Percentiles rank a stretch among this genome's conserved stretches.
These are phyloP conservation scores for Lutjanus campechanus DNA, from an alignment of 2,797 vertebrate genomes.

Conservation along the genomic window DNA sequence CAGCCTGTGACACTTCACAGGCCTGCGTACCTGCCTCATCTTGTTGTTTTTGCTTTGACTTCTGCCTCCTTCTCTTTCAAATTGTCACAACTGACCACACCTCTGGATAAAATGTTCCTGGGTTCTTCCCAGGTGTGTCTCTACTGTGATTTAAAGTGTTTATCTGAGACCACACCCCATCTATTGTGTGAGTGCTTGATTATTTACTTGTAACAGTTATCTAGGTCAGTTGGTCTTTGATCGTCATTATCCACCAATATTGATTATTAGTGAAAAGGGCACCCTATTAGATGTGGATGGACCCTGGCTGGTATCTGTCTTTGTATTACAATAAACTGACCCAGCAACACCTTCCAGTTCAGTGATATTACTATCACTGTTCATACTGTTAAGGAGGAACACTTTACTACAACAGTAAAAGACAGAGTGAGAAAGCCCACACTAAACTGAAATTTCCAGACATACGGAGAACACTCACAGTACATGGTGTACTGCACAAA, in stretches of 20 bases:
- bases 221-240: conserved; percentile 39
- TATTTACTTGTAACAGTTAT: conserved; percentile 36
- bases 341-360: conserved; percentile 1
- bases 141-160: conserved; percentile 20
- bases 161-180: conserved; percentile 32
- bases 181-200: conserved; percentile 28
- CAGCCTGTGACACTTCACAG: conserved; percentile 12
- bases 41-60: background rate
- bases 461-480: conserved; percentile 38
- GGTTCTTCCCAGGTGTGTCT: background rate
- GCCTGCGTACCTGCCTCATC: conserved; percentile 46
- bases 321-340: conserved; percentile 21
- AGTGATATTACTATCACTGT: conserved; percentile 5
- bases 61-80: conserved; percentile 18
- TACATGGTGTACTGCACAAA: conserved; percentile 33
- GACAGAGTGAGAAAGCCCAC: conserved; percentile 18
- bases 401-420: conserved; percentile 11
- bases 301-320: conserved; percentile 15
- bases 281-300: conserved; percentile 26
- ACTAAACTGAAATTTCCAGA: conserved; percentile 6
- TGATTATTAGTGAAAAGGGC: conserved; percentile 23
- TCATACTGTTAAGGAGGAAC: background rate
- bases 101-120: conserved; percentile 11
- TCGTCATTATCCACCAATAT: conserved; percentile 34
- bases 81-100: conserved; percentile 12